phyloP scores from a whole-genome alignment of 2,797 vertebrate species.

The Pelobates cultripes region DNA sequence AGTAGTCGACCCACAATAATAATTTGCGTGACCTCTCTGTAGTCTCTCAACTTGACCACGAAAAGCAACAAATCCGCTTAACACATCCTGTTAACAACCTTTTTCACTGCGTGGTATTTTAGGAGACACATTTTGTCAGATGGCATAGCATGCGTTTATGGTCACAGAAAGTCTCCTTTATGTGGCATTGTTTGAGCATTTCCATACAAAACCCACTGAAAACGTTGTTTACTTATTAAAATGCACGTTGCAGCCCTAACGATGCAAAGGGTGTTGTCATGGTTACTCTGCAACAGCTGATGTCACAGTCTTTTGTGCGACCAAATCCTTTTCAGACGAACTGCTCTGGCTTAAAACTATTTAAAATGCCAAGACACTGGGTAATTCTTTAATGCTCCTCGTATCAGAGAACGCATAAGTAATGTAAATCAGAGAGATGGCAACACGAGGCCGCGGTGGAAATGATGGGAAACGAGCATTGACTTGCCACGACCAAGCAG shows the following conservation, averaged over 20 bases:
- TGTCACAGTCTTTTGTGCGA: constrained; percentile 65
- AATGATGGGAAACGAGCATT: constrained; percentile 59
- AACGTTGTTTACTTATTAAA: constrained; percentile 61
- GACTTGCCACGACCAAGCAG: constrained; percentile 61
- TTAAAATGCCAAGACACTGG: constrained; percentile 63
- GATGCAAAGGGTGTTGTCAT: constrained; percentile 65
- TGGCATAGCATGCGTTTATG: constrained; percentile 14
- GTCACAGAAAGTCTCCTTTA: constrained; percentile 26
- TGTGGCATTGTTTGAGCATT: constrained; percentile 23
- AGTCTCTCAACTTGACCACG: constrained; percentile 25
- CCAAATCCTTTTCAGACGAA: constrained; percentile 65
- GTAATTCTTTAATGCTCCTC: constrained; percentile 53
- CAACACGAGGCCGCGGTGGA: constrained; percentile 45
- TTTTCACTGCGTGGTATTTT: constrained; percentile 1
- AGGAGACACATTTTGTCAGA: constrained; percentile 16
- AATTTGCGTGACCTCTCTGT: constrained; percentile 8
- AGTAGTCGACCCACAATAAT: constrained; percentile 33
- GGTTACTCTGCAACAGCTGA: constrained; percentile 67
- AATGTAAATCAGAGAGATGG: constrained; percentile 59
- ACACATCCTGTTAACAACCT: constrained; percentile 26
- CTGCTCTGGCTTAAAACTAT: constrained; percentile 61
- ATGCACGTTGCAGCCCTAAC: constrained; percentile 57
- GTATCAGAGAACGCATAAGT: constrained; percentile 49
- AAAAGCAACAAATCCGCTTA: neutral
- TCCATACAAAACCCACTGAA: constrained; percentile 50